Conservation (phyloP, 2,113 vertebrate genomes). For the Dromiciops gliroides region DNA sequence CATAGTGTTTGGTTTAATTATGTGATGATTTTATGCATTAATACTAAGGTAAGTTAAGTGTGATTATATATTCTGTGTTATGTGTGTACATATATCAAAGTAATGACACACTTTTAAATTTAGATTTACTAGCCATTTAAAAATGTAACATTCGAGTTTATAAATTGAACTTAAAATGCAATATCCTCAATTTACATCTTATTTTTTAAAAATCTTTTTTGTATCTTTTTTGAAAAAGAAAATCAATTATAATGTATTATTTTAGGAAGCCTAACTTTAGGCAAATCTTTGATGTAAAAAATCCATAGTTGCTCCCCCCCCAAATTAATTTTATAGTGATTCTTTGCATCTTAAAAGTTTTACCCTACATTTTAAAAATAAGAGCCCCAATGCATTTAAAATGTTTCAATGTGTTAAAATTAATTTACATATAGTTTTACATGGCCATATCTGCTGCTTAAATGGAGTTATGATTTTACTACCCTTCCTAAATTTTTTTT, state of each 20-base stretch:
- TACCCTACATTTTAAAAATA: slow-evolving; percentile 40
- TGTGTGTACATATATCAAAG: slow-evolving; percentile 55
- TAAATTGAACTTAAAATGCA: slow-evolving; percentile 48
- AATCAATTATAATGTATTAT: slow-evolving; percentile 9
- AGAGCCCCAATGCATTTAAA: slow-evolving; percentile 25
- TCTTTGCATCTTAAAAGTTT: not conserved
- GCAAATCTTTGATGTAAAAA: slow-evolving; percentile 50
- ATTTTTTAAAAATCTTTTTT: slow-evolving; percentile 45
- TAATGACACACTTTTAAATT: slow-evolving; percentile 70
- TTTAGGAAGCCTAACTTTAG: slow-evolving; percentile 39
- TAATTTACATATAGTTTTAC: slow-evolving; percentile 2
- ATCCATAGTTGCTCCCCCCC: slow-evolving; percentile 13
- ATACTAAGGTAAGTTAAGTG: slow-evolving; percentile 85
- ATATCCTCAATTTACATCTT: slow-evolving; percentile 29
- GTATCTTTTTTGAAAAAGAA: slow-evolving; percentile 55
- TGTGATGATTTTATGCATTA: slow-evolving; percentile 82
- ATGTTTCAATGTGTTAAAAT: slow-evolving; percentile 11
- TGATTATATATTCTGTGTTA: slow-evolving; percentile 76
- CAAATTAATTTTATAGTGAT: not conserved
- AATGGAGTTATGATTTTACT: slow-evolving; percentile 11
- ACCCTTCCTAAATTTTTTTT: slow-evolving; percentile 19
- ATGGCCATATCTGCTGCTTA: slow-evolving; percentile 45
- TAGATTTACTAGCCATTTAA: slow-evolving; percentile 43
- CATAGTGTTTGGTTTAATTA: slow-evolving; percentile 83
- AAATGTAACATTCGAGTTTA: slow-evolving; percentile 42